Evolutionary conservation across 2,113 vertebrate genomes (phyloP).

Genomic region (Ictalurus furcatus): DNA sequence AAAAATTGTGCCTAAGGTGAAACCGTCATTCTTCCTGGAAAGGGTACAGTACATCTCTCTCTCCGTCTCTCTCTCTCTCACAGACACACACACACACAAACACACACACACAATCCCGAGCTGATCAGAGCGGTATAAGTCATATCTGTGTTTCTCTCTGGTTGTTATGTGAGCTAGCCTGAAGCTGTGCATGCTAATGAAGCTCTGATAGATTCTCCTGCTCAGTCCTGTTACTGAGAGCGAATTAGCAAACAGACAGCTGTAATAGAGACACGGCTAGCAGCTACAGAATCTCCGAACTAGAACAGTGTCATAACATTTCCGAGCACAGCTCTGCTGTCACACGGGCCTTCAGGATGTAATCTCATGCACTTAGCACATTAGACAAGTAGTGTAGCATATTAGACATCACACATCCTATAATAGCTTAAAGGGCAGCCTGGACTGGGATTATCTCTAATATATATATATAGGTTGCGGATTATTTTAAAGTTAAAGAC

Average conservation of each 20-base stretch:
- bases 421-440: background rate
- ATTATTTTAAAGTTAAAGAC: no score
- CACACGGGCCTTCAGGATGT: background rate
- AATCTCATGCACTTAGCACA: background rate
- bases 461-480: no score
- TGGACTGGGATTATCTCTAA: background rate
- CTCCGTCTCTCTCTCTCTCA: background rate
- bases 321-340: background rate
- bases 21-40: background rate
- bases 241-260: slow-evolving; percentile 18
- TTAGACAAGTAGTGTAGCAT: background rate
- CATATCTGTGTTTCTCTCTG: slow-evolving; percentile 15
- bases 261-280: slow-evolving; percentile 20
- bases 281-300: background rate
- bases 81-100: background rate
- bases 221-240: background rate
- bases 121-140: background rate
- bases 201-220: background rate
- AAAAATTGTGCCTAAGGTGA: slow-evolving; percentile 5
- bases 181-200: slow-evolving; percentile 26
- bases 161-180: slow-evolving; percentile 20
- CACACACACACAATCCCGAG: background rate
- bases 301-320: background rate
- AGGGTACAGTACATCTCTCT: background rate
- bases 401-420: slow-evolving; percentile 2